Base-by-base conservation (phyloP, 2,797 vertebrate species). In the Anguilla pacifica region DNA sequence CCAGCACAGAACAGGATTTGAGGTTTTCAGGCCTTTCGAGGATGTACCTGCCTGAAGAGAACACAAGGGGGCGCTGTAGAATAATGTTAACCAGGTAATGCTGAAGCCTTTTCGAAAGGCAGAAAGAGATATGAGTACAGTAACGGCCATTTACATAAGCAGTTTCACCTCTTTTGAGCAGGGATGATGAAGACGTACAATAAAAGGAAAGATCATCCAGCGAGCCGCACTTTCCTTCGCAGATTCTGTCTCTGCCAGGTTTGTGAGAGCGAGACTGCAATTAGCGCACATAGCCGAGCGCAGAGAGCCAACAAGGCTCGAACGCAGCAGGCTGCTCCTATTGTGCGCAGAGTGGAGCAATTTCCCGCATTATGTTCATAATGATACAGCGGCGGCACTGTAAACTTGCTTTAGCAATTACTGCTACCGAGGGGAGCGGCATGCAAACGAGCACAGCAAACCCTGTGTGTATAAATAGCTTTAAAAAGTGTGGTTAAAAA, bases 11-110 rank as follows among this genome's bases (percentile, higher is more conserved):
- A 67, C 64, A n/a, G 70, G 31, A 28, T 74, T 74, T 74, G 7
- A 35, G 72, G 35, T 13, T 28, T 83, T 17, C 25, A 31, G 28
- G 53, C 9, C 25, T 15, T 39, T 39, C 0, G 19, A n/a, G 61
- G 43, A 55, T 59, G 57, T 64, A 88, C 53, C 55, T 57, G n/a
- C 6, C 22, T 39, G 51, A 15, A 57, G 55, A 91, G 90, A 86
- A 93, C 93, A 94, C 93, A 92, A 93, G 92, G 91, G 91, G 94
- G 93, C 85, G 92, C 93, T 89, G 59, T 89, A 86, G 25, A 79
- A 79, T 82, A 87, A 57, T 86, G 31, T 87, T 82, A 67, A 15
- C 43, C 0, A 17, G 82, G 49, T 28, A 83, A 51, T 15, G 19
- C 22, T 25, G 53, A 55, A 39, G 9, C 25, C n/a, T 81, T 49